These are phyloP conservation scores for Synergus japonicus DNA, from an alignment of 2,888 invertebrate genomes.

Conservation along the genomic window DNA sequence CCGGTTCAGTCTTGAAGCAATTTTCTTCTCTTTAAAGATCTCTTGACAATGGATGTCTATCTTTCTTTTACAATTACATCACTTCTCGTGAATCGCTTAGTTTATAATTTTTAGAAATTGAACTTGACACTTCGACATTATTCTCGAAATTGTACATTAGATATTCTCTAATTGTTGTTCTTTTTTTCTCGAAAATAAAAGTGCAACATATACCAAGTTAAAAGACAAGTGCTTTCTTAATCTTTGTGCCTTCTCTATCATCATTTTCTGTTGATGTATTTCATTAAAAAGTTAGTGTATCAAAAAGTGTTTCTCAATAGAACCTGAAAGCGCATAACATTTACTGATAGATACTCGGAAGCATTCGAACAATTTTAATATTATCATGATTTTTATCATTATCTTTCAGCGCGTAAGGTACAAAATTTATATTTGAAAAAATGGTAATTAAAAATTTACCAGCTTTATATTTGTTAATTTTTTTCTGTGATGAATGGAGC, in stretches of 20 bases:
- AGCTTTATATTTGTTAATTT: not conserved
- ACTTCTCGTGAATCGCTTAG: not conserved
- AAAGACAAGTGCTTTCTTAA: constrained; percentile 72
- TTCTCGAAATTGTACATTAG: constrained; percentile 45
- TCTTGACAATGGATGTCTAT: not conserved
- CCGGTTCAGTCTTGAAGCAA: not conserved
- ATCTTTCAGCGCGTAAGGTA: not conserved
- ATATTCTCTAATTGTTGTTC: constrained; percentile 46
- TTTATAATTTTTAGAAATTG: not conserved
- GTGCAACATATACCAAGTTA: constrained; percentile 52
- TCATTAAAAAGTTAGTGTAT: not conserved
- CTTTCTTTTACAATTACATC: not conserved
- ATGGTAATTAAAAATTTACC: not conserved
- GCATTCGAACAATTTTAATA: not conserved
- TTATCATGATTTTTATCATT: not conserved
- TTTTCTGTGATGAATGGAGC: not conserved
- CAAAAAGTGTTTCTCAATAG: not conserved
- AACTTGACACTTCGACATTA: not conserved
- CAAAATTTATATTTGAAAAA: not conserved
- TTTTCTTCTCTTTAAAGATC: not conserved
- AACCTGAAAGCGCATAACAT: not conserved
- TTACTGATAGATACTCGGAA: constrained; percentile 11
- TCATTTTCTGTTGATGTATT: not conserved
- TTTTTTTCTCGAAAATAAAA: constrained; percentile 53
- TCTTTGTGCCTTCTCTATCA: constrained; percentile 68